These are phyloP conservation scores for Notarius lentiginosus DNA, from an alignment of 2,113 vertebrate genomes.

Conservation along the genomic window DNA sequence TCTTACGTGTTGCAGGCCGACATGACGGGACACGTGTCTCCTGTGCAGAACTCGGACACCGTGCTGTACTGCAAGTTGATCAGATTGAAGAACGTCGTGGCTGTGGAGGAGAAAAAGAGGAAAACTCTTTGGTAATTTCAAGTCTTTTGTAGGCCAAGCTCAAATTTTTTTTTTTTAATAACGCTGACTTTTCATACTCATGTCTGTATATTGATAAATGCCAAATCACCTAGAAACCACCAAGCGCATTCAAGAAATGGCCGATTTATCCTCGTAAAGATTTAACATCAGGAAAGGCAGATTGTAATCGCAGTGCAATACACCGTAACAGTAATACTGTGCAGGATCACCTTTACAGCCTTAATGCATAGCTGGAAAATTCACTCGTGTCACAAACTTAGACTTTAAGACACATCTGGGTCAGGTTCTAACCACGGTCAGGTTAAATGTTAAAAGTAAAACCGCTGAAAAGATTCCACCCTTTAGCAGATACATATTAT, in stretches of 20 bases:
- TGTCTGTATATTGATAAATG: background rate
- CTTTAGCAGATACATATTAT: background rate
- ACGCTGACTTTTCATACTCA: background rate
- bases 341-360: background rate
- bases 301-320: background rate
- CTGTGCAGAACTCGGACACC: slow-evolving; percentile 98
- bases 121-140: background rate
- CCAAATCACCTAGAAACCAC: background rate
- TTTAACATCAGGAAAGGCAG: background rate
- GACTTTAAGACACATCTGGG: background rate
- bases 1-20: slow-evolving; percentile 96
- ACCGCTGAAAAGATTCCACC: background rate
- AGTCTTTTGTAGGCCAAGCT: background rate
- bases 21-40: slow-evolving; percentile 95
- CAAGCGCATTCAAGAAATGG: background rate
- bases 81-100: slow-evolving; percentile 98
- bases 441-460: slow-evolving; percentile 17
- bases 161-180: background rate
- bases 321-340: background rate
- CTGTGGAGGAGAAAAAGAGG: slow-evolving; percentile 67
- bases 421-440: background rate
- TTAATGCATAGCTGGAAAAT: background rate
- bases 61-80: slow-evolving; percentile 99
- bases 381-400: background rate
- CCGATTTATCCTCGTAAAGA: background rate